Conservation (phyloP, 2,888 invertebrate genomes). For the Acronicta aceris region DNA sequence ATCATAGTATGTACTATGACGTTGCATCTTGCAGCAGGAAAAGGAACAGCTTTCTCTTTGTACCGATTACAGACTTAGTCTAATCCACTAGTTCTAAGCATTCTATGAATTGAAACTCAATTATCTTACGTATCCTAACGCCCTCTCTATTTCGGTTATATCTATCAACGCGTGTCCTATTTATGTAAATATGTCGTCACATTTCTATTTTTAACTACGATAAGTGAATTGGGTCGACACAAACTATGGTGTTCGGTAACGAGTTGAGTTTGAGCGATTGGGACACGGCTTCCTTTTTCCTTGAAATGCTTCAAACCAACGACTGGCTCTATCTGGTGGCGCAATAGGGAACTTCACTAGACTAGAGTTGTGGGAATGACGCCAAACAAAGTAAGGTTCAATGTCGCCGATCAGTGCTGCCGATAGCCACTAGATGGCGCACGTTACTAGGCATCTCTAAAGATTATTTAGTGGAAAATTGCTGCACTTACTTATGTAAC, state of each 20-base stretch:
- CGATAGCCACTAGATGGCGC: not conserved
- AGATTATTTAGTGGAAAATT: no score
- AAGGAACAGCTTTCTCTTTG: no score
- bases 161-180: not conserved
- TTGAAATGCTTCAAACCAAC: no score
- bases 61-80: no score
- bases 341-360: not conserved
- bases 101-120: no score
- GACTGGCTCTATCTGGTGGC: not conserved
- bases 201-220: not conserved
- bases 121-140: no score
- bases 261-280: no score
- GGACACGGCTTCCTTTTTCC: no score
- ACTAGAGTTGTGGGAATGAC: not conserved
- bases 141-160: no score
- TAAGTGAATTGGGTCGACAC: not conserved
- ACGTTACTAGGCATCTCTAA: not conserved
- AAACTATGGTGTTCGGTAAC: not conserved
- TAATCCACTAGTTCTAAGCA: no score
- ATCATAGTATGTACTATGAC: no score
- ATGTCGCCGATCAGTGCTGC: not conserved
- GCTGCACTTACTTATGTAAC: not conserved
- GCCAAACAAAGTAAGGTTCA: not conserved
- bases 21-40: no score
- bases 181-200: not conserved